Evolutionary conservation across 2,113 vertebrate species (phyloP).

Genomic region (Tichodroma muraria): DNA sequence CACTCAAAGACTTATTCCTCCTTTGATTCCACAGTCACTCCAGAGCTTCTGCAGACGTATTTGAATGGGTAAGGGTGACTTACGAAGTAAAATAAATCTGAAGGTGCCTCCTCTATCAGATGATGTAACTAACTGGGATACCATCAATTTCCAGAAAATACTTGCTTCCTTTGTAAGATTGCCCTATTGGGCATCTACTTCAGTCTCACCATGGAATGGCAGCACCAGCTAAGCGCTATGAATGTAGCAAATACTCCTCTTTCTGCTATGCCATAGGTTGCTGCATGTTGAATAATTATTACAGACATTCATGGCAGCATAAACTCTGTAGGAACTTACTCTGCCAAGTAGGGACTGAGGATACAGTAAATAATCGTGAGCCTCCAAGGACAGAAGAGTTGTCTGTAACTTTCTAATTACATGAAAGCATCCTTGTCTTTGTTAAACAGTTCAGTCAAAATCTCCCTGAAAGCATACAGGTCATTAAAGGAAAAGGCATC

Average conservation of each 20-base stretch:
- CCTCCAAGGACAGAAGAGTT: not conserved
- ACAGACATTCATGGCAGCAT: not conserved
- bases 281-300: not conserved
- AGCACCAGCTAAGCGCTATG: not conserved
- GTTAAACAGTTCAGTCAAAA: not conserved
- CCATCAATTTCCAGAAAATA: not conserved
- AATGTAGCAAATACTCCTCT: not conserved
- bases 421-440: not conserved
- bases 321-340: not conserved
- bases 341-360: not conserved
- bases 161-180: not conserved
- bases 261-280: not conserved
- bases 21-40: not conserved
- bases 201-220: not conserved
- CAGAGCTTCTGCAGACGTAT: not conserved
- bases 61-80: not conserved
- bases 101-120: not conserved
- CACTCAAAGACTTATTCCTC: not conserved
- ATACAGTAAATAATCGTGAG: not conserved
- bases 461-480: not conserved
- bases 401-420: not conserved
- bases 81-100: not conserved
- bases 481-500: not conserved
- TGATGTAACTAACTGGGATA: not conserved
- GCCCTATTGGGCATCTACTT: not conserved